Percentiles rank a stretch among this genome's conserved stretches.
These are phyloP conservation scores for Strigops habroptila DNA, from an alignment of 2,113 vertebrate species.

Conservation along the genomic window DNA sequence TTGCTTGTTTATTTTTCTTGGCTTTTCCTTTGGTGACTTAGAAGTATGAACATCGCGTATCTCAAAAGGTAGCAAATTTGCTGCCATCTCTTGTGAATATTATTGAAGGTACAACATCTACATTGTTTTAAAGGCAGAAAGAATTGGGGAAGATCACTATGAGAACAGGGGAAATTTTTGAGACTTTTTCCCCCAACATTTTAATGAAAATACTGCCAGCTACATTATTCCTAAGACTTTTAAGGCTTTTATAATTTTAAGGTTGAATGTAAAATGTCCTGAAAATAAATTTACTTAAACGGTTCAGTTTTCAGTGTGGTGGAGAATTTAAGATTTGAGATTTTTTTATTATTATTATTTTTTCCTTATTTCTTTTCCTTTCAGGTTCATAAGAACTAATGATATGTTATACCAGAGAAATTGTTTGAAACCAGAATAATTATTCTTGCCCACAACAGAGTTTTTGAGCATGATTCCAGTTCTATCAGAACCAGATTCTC, in stretches of 20 bases:
- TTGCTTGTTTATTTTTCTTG: not conserved
- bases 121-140: not conserved
- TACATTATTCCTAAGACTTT: not conserved
- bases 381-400: not conserved
- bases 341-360: not conserved
- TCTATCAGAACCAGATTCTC: not conserved
- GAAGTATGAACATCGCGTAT: not conserved
- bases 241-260: not conserved
- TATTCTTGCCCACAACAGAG: not conserved
- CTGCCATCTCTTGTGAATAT: not conserved
- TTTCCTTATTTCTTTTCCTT: not conserved
- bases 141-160: not conserved
- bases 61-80: not conserved
- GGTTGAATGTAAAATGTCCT: not conserved
- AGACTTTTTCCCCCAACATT: fast-evolving
- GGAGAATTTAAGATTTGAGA: not conserved
- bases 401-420: not conserved
- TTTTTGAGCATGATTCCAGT: not conserved
- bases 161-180: not conserved
- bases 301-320: not conserved
- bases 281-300: not conserved
- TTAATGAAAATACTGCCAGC: not conserved
- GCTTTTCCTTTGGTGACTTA: not conserved
- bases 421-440: not conserved
- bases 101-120: not conserved